phyloP scores from a whole-genome alignment of 2,888 invertebrate species.

The Caradrina kadenii region DNA sequence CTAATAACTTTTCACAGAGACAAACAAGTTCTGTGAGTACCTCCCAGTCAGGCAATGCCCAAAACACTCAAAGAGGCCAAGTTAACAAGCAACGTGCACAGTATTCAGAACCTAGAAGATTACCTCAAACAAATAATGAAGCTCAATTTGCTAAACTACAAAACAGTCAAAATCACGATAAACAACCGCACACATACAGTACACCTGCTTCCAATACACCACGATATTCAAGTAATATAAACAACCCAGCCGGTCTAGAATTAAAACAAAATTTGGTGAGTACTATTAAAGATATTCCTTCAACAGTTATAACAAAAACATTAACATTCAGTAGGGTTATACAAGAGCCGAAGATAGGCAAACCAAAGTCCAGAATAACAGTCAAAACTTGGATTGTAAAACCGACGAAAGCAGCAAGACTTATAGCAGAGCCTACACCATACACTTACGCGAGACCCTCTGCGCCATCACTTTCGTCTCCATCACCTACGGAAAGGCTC shows the following conservation, averaged over 20 bases:
- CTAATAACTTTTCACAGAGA: slow-evolving; percentile 66
- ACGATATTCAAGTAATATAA: slow-evolving; percentile 70
- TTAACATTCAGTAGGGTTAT: slow-evolving; percentile 80
- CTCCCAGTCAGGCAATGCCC: slow-evolving; percentile 62
- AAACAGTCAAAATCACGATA: slow-evolving; percentile 69
- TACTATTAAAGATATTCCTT: slow-evolving; percentile 72
- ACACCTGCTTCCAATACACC: slow-evolving; percentile 62
- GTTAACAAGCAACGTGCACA: slow-evolving; percentile 69
- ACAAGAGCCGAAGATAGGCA: slow-evolving; percentile 77
- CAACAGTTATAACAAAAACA: slow-evolving; percentile 83
- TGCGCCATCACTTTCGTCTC: slow-evolving; percentile 62
- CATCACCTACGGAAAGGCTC: slow-evolving; percentile 69
- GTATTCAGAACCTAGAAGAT: slow-evolving; percentile 69
- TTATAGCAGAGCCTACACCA: slow-evolving; percentile 76
- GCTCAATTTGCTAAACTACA: slow-evolving; percentile 73
- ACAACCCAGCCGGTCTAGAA: slow-evolving; percentile 72
- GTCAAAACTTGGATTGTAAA: slow-evolving; percentile 87
- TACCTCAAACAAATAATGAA: slow-evolving; percentile 67
- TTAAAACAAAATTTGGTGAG: slow-evolving; percentile 85
- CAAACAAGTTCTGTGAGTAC: slow-evolving; percentile 63
- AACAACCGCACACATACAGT: slow-evolving; percentile 74
- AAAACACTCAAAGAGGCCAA: slow-evolving; percentile 69
- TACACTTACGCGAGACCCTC: slow-evolving; percentile 76
- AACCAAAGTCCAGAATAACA: slow-evolving; percentile 83
- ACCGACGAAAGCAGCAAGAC: slow-evolving; percentile 79